phyloP scores from a whole-genome alignment of 2,113 vertebrate species.

The Sylvietta virens region DNA sequence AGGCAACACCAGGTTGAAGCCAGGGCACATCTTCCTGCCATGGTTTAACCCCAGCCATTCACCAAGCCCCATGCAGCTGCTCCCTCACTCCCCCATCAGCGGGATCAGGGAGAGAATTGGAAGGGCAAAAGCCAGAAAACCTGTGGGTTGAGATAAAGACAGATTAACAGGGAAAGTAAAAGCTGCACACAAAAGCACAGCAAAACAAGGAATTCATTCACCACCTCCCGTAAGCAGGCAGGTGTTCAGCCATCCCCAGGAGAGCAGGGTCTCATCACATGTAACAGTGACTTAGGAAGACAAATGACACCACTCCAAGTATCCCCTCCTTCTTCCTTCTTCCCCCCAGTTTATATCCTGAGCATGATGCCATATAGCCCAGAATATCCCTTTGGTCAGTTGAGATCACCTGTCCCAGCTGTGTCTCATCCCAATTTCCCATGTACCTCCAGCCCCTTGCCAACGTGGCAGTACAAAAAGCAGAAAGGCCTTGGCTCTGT shows the following conservation, averaged over 20 bases:
- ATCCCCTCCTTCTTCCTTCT: background rate
- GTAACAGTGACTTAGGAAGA: background rate
- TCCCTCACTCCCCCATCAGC: background rate
- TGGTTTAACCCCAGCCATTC: background rate
- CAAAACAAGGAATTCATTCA: background rate
- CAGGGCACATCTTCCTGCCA: background rate
- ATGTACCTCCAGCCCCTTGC: background rate
- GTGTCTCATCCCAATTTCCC: background rate
- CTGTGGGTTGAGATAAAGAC: background rate
- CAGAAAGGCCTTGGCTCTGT: background rate
- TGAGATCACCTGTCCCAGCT: background rate
- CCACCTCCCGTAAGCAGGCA: background rate
- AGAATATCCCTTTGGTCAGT: background rate
- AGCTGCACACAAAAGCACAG: background rate
- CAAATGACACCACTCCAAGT: background rate
- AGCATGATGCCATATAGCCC: background rate
- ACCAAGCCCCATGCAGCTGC: fast-evolving
- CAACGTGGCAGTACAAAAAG: background rate
- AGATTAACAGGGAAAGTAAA: background rate
- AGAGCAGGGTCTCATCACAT: background rate
- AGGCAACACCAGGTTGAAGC: background rate
- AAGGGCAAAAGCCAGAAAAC: background rate
- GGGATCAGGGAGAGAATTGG: fast-evolving
- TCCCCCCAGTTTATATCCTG: background rate
- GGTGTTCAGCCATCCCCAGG: background rate